These are phyloP conservation scores for Cassiopea xamachana DNA, from an alignment of 30 jellyfish, hydroid and myxozoan genomes.

Conservation along the genomic window DNA sequence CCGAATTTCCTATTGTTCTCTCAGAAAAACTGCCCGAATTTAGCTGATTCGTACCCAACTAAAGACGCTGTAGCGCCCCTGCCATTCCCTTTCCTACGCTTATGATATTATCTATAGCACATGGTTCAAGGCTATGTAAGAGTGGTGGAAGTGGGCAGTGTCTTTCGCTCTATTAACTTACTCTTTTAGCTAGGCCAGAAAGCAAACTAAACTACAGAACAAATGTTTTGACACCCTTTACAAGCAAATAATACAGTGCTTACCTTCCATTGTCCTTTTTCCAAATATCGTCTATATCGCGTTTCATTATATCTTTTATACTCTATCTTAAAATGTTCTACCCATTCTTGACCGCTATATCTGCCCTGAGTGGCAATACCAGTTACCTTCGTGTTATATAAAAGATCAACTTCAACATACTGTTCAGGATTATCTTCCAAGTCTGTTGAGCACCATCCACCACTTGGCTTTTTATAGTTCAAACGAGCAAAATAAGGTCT, in stretches of 20 bases:
- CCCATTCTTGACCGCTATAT: constrained; percentile 76
- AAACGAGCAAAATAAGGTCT: constrained; percentile 83
- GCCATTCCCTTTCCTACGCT: too few species aligned
- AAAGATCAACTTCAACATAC: constrained; percentile 79
- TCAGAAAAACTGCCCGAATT: too few species aligned
- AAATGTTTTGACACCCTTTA: too few species aligned
- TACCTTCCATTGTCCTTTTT: constrained; percentile 91
- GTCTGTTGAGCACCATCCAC: constrained; percentile 96
- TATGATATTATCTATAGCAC: too few species aligned
- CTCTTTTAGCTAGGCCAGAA: too few species aligned
- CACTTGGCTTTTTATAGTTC: constrained; percentile 72
- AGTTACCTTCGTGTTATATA: constrained; percentile 69
- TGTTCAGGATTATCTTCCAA: constrained; percentile 55
- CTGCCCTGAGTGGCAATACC: constrained; percentile 95
- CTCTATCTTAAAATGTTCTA: constrained; percentile 68
- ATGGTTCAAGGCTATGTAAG: too few species aligned
- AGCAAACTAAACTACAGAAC: too few species aligned
- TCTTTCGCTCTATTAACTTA: too few species aligned
- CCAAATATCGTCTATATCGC: constrained; percentile 58
- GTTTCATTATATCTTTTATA: constrained; percentile 76
- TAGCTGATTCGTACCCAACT: too few species aligned
- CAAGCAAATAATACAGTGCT: not conserved
- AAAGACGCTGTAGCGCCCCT: too few species aligned
- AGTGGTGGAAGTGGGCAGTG: too few species aligned
- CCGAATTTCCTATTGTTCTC: too few species aligned